Conservation (phyloP, 2,113 vertebrate species). For the Stomatorhinus ivindoensis region DNA sequence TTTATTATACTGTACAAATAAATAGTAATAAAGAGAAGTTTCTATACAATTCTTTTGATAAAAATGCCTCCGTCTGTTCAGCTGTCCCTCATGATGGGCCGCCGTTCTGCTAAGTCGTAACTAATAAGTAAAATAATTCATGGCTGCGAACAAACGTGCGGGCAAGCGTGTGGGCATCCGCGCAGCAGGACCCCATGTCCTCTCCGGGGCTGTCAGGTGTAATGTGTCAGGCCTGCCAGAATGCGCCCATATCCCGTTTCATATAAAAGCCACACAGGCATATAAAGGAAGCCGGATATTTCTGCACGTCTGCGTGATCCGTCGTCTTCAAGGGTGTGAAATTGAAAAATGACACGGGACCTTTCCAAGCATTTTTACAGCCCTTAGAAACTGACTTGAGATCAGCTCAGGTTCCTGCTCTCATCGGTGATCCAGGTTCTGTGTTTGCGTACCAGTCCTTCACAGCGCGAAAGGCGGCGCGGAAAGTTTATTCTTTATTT, state of each 20-base stretch:
- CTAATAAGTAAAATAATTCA: neutral
- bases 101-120: neutral
- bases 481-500: neutral
- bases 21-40: neutral
- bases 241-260: neutral
- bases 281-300: neutral
- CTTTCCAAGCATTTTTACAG: neutral
- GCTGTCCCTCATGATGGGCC: neutral
- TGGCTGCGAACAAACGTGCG: neutral
- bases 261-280: neutral
- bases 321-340: neutral
- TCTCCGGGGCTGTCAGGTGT: neutral
- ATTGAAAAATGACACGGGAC: neutral
- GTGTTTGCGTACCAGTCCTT: neutral
- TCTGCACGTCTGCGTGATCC: neutral
- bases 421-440: neutral
- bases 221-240: neutral
- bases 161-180: neutral
- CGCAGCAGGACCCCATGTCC: neutral
- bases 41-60: neutral
- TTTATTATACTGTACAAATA: neutral
- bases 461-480: neutral
- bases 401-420: neutral
- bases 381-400: neutral
- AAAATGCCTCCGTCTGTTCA: neutral